phyloP scores from a whole-genome alignment of 2,888 invertebrate genomes.

The Drosophila setosimentum region DNA sequence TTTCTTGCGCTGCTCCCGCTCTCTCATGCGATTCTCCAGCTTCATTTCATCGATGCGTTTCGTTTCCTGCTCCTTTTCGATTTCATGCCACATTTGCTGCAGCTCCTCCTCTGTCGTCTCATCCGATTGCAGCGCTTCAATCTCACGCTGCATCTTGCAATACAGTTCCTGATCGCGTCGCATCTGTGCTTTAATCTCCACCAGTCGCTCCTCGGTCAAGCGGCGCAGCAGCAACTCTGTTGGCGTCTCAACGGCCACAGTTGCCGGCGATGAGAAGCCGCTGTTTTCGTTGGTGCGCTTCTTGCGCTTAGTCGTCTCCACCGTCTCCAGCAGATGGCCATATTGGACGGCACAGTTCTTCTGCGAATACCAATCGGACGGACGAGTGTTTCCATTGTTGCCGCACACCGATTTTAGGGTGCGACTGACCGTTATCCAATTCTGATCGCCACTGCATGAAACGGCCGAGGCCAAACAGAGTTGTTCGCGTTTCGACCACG shows the following conservation, averaged over 20 bases:
- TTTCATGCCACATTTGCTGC: conserved; percentile 90
- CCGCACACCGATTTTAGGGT: conserved; percentile 90
- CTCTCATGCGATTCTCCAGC: conserved; percentile 80
- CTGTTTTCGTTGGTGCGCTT: conserved; percentile 67
- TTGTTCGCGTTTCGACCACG: conserved; percentile 94
- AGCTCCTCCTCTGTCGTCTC: conserved; percentile 90
- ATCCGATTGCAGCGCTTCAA: conserved; percentile 86
- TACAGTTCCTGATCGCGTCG: conserved; percentile 91
- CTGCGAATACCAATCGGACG: conserved; percentile 95
- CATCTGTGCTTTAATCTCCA: conserved; percentile 90
- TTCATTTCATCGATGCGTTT: conserved; percentile 88
- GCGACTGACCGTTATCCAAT: conserved; percentile 87
- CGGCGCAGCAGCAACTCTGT: conserved; percentile 92
- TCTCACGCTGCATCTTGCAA: conserved; percentile 88
- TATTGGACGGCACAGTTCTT: conserved; percentile 96
- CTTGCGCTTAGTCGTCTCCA: conserved; percentile 89
- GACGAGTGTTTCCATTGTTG: conserved; percentile 83
- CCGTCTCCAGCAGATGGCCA: conserved; percentile 94
- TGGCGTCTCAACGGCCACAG: conserved; percentile 87
- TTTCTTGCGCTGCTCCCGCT: conserved; percentile 88
- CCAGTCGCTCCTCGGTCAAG: conserved; percentile 91
- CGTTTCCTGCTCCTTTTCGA: conserved; percentile 90
- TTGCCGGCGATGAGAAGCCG: conserved; percentile 65
- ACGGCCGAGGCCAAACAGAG: conserved; percentile 95
- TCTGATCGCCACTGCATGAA: conserved; percentile 95